Evolutionary conservation across 2,888 invertebrate genomes (phyloP).

Genomic region (Phanerotoma sp.): DNA sequence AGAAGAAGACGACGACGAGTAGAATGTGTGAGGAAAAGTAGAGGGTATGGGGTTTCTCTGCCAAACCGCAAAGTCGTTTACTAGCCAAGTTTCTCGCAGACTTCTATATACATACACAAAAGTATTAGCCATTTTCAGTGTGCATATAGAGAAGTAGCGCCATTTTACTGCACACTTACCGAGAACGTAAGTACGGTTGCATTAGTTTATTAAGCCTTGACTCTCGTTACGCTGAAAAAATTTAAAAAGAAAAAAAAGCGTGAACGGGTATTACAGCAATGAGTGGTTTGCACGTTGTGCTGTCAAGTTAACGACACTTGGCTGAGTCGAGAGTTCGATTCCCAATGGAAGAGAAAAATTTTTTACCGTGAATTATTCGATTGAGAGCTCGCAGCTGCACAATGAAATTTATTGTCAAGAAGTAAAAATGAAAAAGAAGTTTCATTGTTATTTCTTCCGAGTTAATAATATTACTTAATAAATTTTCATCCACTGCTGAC

Average conservation of each 20-base stretch:
- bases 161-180: slow-evolving; percentile 5
- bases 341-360: no score
- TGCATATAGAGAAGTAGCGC: slow-evolving; percentile 4
- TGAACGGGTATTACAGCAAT: not conserved
- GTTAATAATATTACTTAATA: no score
- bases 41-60: slow-evolving; percentile 10
- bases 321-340: no score
- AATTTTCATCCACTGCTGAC: no score
- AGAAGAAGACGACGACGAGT: not conserved
- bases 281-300: no score
- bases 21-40: slow-evolving; percentile 3
- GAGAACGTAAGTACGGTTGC: slow-evolving; percentile 16
- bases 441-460: no score
- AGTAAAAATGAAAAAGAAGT: no score
- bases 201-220: slow-evolving; percentile 25
- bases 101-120: slow-evolving; percentile 5
- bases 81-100: slow-evolving; percentile 20
- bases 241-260: not conserved
- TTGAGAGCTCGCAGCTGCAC: no score
- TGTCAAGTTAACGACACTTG: no score
- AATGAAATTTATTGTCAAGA: no score
- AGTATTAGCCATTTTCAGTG: slow-evolving; percentile 13
- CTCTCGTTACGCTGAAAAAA: no score
- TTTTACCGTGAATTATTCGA: no score
- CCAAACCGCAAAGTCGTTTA: slow-evolving; percentile 28